Percentiles rank a stretch among this genome's conserved stretches.
phyloP scores from a whole-genome alignment of 2,113 vertebrate genomes.

The Struthio camelus region DNA sequence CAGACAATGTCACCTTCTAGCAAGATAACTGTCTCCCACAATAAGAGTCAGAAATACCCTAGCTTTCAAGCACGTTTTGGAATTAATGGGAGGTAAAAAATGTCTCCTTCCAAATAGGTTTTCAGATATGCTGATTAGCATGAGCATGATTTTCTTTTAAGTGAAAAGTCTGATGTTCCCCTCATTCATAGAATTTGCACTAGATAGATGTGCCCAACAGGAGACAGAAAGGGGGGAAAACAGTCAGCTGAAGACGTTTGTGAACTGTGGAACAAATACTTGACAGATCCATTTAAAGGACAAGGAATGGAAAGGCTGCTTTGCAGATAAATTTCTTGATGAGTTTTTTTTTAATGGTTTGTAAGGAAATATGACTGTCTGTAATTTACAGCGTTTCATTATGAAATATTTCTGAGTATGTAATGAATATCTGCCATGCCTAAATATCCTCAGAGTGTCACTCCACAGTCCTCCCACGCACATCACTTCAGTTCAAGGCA shows the following conservation, averaged over 20 bases:
- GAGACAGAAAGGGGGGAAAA: background rate
- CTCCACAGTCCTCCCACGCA: slow-evolving; percentile 45
- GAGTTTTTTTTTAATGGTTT: background rate
- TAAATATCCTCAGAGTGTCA: slow-evolving; percentile 25
- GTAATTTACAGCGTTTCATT: slow-evolving; percentile 48
- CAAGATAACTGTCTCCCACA: background rate
- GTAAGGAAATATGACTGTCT: background rate
- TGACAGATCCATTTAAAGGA: slow-evolving; percentile 6
- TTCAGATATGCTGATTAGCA: slow-evolving; percentile 21
- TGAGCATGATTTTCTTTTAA: slow-evolving; percentile 1
- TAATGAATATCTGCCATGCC: slow-evolving; percentile 23
- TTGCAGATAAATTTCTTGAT: background rate
- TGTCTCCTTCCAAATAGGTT: background rate
- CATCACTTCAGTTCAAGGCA: slow-evolving; percentile 7
- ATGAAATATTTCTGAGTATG: slow-evolving; percentile 40
- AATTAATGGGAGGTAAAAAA: slow-evolving; percentile 29
- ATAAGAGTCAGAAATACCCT: background rate
- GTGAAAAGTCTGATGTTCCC: background rate
- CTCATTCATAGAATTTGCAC: slow-evolving; percentile 24
- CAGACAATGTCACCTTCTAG: slow-evolving; percentile 2
- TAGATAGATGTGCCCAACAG: slow-evolving; percentile 13
- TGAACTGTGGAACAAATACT: background rate
- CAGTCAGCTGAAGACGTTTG: background rate
- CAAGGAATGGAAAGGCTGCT: background rate
- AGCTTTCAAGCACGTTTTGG: slow-evolving; percentile 12